Base-by-base conservation (phyloP, 2,113 vertebrate genomes). In the Chionodraco myersi region DNA sequence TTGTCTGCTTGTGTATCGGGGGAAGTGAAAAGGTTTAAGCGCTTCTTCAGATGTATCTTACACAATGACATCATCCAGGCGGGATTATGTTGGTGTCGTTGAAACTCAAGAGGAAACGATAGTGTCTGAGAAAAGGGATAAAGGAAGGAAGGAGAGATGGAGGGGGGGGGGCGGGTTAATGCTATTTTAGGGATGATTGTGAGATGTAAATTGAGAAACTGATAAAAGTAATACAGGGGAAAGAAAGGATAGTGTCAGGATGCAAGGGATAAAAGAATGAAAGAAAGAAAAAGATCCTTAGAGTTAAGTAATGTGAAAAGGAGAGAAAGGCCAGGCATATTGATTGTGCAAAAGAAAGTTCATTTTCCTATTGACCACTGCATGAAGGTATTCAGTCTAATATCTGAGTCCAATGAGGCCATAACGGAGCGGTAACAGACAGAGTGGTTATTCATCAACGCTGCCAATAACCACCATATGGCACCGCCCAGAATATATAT, bases 321-420 rank as follows among this genome's bases (percentile, higher is more conserved):
- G 2, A 74, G 34, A 62, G 84, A 80, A 69, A 0, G n/a, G 16
- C 18, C 23, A 12, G 34, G 13, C 26, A 30, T 66, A 84, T 82
- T 77, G 81, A 89, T 81, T 78, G 6, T 23, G 68, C 14, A 59
- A 76, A 77, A 57, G 41, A 75, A 74, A 77, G 36, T 67, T 80
- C 6, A 79, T 84, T 88, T 88, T 71, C 64, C 57, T 52, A 79
- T 41, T 36, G 80, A 84, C 45, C 30, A 75, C 71, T 41, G 16
- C 67, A 63, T 80, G 57, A 73, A 80, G 82, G 77, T 66, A 84
- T 80, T 71, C 53, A 52, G 47, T 81, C 49, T 86, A 77, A 86
- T 77, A 84, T 62, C 51, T 18, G 66, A 82, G 23, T 57, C 47
- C 79, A 87, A 87, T 85, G 61, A 74, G 84, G 72, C 75, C 48